Evolutionary conservation across 2,797 vertebrate genomes (phyloP), one percentile per base, ranked within the genome.

Genomic region (Danio jaintianensis): DNA sequence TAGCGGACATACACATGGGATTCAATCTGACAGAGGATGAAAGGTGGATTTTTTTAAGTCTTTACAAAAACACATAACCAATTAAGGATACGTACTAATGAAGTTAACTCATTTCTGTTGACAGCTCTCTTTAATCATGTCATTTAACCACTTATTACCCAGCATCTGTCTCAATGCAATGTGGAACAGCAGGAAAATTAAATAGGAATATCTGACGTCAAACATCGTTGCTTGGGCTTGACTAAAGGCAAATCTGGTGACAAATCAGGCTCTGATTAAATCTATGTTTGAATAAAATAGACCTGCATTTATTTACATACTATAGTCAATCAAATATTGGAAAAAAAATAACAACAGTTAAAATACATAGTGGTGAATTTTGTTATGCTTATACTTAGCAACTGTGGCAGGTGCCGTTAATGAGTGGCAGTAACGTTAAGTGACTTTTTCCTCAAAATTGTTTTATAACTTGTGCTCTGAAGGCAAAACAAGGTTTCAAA

Each of bases 71-170:
- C 64, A 63, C 16, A 53, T 18, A 52, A 52, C 29, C 48, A 69
- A 69, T 70, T 78, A 47, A 84, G 67, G 40, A 53, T 67, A 40
- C 40, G 16, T 18, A 40, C 88, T 92, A 93, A 93, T 91, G 86
- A 89, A 92, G 87, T 88, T 82, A 87, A 90, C 91, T 80, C 78
- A 75, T 75, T 84, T 86, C 72, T 78, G 75, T 79, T 90, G 92
- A 91, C 90, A 92, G 88, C 88, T 82, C 90, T 88, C 88, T 83
- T 93, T 94, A 94, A 92, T 94, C 92, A 92, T 86, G 88, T 91
- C 89, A 91, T 93, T 93, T 92, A 92, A 93, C 89, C 91, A 93
- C 91, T 93, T 92, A 94, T 91, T 91, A 91, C 87, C 45, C 75
- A 89, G 90, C 91, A 91, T 89, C 90, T 93, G 92, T 92, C 90